Evolutionary conservation across 2,113 vertebrate genomes (phyloP), one percentile per base, ranked within the genome.

Genomic region (Chascanopsetta lugubris): DNA sequence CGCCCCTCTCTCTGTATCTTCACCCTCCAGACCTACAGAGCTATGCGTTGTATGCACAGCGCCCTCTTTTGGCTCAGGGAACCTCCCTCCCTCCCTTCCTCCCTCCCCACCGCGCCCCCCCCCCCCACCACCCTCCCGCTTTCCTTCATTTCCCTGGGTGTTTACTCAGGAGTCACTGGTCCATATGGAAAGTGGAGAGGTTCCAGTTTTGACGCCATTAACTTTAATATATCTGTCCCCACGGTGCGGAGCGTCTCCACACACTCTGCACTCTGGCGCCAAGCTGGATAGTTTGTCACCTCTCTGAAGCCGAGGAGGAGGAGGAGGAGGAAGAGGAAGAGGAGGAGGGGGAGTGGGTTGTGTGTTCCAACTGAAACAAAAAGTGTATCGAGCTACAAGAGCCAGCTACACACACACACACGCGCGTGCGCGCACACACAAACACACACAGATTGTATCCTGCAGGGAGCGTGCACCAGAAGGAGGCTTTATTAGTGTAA

Each of bases 41-140:
- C 34, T 32, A 8, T 22, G 60, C 25, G 26, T 18, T 17, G 21
- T 69, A 6, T 67, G 51, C 43, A 68, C 67, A 75, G 83, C 73
- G 68, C 78, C 86, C 72, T 82, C 87, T 87, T 51, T 85, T 87
- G 89, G 86, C 53, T 12, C 26, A 47, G 50, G 21, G 25, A 50
- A 46, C 5, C 29, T 36, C 30, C 9, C 27, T n/a, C n/a, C n/a
- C n/a, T n/a, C n/a, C n/a, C n/a, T n/a, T n/a, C n/a, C n/a, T n/a
- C n/a, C n/a, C n/a, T n/a, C n/a, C n/a, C n/a, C n/a, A n/a, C n/a
- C n/a, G n/a, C n/a, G n/a, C n/a, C n/a, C n/a, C n/a, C n/a, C n/a
- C n/a, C n/a, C n/a, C n/a, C n/a, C n/a, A n/a, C n/a, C n/a, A n/a
- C n/a, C n/a, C n/a, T n/a, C n/a, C n/a, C n/a, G n/a, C 26, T 20